These are phyloP conservation scores for Pogonomyrmex barbatus DNA, from an alignment of 1,140 invertebrate genomes.

Conservation along the genomic window DNA sequence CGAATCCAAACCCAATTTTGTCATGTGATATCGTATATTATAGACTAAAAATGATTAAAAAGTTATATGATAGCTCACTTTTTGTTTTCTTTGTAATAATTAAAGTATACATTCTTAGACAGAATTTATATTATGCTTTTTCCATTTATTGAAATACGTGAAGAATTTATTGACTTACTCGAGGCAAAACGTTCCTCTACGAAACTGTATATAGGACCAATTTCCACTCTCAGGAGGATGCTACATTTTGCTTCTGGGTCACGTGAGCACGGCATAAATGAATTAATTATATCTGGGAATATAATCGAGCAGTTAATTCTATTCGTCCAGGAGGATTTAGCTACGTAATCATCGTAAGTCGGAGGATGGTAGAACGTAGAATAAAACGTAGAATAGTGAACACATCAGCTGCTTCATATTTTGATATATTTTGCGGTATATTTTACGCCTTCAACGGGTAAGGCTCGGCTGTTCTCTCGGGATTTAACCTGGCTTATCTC, in stretches of 20 bases:
- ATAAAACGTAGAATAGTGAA: constrained; percentile 51
- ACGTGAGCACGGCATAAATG: constrained; percentile 66
- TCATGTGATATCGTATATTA: background rate
- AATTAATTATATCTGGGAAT: constrained; percentile 73
- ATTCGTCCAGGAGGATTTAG: constrained; percentile 63
- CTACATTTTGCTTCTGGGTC: constrained; percentile 53
- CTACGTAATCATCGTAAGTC: constrained; percentile 68
- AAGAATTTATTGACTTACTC: constrained; percentile 7
- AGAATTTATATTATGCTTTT: background rate
- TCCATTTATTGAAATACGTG: background rate
- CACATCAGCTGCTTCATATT: constrained; percentile 8
- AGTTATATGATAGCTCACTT: background rate
- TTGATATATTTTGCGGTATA: constrained; percentile 32
- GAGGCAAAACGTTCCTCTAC: background rate
- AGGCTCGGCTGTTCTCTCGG: background rate
- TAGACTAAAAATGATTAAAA: background rate
- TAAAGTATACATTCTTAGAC: background rate
- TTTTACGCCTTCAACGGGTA: constrained; percentile 26
- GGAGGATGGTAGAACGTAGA: background rate
- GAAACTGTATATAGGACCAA: constrained; percentile 15
- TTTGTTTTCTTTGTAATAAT: background rate
- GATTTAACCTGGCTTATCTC: constrained; percentile 26
- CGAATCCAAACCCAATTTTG: too few relatives aligned
- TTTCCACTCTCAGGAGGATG: constrained; percentile 3
- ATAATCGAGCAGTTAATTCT: constrained; percentile 72